Percentiles rank a stretch among this genome's conserved stretches.
Evolutionary conservation across 2,888 invertebrate genomes (phyloP).

Genomic region (Ectemnius lituratus): DNA sequence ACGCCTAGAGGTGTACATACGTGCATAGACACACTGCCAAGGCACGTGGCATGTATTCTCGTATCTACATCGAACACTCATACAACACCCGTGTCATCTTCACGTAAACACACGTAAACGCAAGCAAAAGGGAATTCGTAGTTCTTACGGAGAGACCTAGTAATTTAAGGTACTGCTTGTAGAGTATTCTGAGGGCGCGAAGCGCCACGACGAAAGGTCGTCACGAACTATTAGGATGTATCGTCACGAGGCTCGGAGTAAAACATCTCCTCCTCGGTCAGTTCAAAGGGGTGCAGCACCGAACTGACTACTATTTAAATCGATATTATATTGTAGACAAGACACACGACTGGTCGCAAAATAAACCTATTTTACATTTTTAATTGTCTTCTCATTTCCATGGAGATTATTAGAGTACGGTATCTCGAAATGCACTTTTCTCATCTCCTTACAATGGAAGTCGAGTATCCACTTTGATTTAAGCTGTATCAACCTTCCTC

Average conservation of each 20-base stretch:
- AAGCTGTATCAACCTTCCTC: too few relatives aligned
- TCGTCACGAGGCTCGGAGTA: constrained; percentile 2
- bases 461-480: too few relatives aligned
- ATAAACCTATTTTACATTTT: constrained; percentile 76
- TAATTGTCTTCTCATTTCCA: constrained; percentile 62
- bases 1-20: constrained; percentile 25
- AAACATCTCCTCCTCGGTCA: background rate
- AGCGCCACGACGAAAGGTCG: constrained; percentile 25
- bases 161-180: constrained; percentile 58
- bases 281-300: constrained; percentile 19
- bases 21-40: constrained; percentile 24
- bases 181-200: constrained; percentile 50
- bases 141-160: constrained; percentile 45
- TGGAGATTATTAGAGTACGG: too few relatives aligned
- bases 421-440: background rate
- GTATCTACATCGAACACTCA: constrained; percentile 2
- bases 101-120: constrained; percentile 32
- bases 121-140: constrained; percentile 26
- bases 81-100: constrained; percentile 20
- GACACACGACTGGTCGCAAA: constrained; percentile 69
- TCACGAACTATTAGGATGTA: constrained; percentile 40
- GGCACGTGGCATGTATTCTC: constrained; percentile 4
- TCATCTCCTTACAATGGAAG: too few relatives aligned
- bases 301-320: constrained; percentile 57
- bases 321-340: constrained; percentile 65